Conservation (phyloP, 2,888 invertebrate species). For the Dolomedes plantarius region DNA sequence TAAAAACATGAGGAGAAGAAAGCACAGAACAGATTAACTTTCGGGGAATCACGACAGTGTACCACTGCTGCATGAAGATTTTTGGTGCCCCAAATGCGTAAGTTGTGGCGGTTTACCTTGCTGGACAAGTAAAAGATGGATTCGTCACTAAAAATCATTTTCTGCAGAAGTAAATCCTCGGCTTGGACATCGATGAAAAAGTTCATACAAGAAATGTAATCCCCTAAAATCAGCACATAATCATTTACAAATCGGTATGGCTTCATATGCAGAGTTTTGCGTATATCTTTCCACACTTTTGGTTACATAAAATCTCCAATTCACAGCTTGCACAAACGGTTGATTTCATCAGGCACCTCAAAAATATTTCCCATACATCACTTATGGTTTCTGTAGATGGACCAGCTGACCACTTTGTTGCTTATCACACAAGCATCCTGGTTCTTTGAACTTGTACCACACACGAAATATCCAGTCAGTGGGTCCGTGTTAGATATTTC, state of each 20-base stretch:
- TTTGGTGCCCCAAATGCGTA: too few species aligned
- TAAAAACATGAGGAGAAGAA: too few species aligned
- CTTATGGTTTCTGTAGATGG: background rate
- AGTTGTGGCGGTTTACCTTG: too few species aligned
- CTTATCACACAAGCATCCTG: conserved; percentile 23
- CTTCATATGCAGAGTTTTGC: background rate
- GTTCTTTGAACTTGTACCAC: conserved; percentile 41
- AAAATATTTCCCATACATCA: background rate
- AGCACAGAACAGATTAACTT: too few species aligned
- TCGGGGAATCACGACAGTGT: too few species aligned
- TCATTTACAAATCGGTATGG: background rate
- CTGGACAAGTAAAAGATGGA: too few species aligned
- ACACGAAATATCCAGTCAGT: conserved; percentile 1
- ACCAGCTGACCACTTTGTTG: conserved; percentile 2
- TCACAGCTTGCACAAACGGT: background rate
- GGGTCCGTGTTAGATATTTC: conserved; percentile 8
- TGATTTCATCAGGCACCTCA: conserved; percentile 2
- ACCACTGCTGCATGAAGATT: too few species aligned
- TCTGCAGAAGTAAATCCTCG: background rate
- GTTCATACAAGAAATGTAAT: background rate
- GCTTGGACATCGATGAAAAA: too few species aligned
- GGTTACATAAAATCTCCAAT: background rate
- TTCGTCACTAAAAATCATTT: too few species aligned
- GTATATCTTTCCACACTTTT: background rate
- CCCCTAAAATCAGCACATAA: background rate